Conservation (phyloP, 2,797 vertebrate genomes). For the Platyrinchus mystaceus region DNA sequence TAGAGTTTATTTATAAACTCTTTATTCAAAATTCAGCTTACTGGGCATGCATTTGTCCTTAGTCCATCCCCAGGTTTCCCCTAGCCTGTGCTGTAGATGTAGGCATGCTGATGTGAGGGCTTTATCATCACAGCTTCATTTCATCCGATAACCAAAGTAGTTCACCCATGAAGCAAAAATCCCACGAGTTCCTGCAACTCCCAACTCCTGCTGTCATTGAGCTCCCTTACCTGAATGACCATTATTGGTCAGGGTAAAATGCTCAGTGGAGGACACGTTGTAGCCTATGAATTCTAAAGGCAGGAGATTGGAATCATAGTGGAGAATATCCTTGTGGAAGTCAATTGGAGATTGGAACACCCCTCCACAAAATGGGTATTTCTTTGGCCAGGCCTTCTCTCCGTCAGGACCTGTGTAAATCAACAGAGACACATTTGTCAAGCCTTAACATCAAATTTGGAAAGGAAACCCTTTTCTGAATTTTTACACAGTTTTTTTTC, state of each 20-base stretch:
- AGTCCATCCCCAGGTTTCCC: not conserved
- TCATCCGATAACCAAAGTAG: not conserved
- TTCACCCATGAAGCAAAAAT: not conserved
- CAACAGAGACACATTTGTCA: not conserved
- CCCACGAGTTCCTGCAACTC: not conserved
- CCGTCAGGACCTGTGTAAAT: slow-evolving; percentile 81
- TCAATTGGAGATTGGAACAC: slow-evolving; percentile 91
- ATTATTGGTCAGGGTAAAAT: slow-evolving; percentile 88
- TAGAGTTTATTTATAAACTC: not conserved
- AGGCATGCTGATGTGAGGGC: not conserved
- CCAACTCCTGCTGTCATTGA: not conserved
- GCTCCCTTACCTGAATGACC: slow-evolving; percentile 89
- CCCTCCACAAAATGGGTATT: slow-evolving; percentile 88
- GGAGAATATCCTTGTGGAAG: slow-evolving; percentile 84
- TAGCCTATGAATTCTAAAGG: slow-evolving; percentile 88
- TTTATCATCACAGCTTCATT: not conserved
- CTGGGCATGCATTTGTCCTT: not conserved
- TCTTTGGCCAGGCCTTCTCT: slow-evolving; percentile 83
- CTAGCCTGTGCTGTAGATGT: not conserved
- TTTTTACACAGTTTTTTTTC: not conserved
- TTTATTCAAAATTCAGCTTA: not conserved
- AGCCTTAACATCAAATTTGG: not conserved
- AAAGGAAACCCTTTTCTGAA: not conserved
- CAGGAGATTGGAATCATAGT: slow-evolving; percentile 83
- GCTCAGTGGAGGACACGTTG: slow-evolving; percentile 76